These are phyloP conservation scores for Xylocampa areola DNA, from an alignment of 2,888 invertebrate species.

Conservation along the genomic window DNA sequence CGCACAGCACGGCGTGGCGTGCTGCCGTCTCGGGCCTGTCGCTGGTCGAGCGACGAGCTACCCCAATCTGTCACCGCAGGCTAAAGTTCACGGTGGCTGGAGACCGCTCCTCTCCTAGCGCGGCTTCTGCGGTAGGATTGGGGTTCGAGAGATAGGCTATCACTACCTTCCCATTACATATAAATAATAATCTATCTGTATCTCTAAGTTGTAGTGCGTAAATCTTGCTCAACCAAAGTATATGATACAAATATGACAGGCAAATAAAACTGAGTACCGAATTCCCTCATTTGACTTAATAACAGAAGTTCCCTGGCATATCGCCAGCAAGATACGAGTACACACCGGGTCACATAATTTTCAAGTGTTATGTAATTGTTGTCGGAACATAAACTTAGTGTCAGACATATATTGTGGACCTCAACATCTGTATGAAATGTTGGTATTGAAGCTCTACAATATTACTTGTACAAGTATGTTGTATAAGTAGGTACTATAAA, in stretches of 20 bases:
- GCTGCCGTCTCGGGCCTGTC: too few relatives aligned
- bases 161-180: too few relatives aligned
- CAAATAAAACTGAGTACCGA: conserved; percentile 8
- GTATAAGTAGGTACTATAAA: too few relatives aligned
- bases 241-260: conserved; percentile 5
- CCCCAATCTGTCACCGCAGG: too few relatives aligned
- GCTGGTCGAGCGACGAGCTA: too few relatives aligned
- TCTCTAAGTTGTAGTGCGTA: not conserved
- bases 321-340: conserved; percentile 49
- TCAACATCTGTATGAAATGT: conserved; percentile 49
- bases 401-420: conserved; percentile 45
- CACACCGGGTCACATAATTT: conserved; percentile 53
- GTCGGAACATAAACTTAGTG: conserved; percentile 45
- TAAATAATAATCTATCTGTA: too few relatives aligned
- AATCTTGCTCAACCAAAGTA: conserved; percentile 13
- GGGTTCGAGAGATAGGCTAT: too few relatives aligned
- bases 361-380: conserved; percentile 53
- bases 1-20: too few relatives aligned
- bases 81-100: too few relatives aligned
- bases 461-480: too few relatives aligned
- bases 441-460: conserved; percentile 30
- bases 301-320: conserved; percentile 31
- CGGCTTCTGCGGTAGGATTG: too few relatives aligned
- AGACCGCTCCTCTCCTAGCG: too few relatives aligned
- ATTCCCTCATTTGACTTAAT: conserved; percentile 45